Percentiles rank a stretch among this genome's conserved stretches.
Conservation (phyloP, 1,140 invertebrate species). For the Adoxophyes honmai region DNA sequence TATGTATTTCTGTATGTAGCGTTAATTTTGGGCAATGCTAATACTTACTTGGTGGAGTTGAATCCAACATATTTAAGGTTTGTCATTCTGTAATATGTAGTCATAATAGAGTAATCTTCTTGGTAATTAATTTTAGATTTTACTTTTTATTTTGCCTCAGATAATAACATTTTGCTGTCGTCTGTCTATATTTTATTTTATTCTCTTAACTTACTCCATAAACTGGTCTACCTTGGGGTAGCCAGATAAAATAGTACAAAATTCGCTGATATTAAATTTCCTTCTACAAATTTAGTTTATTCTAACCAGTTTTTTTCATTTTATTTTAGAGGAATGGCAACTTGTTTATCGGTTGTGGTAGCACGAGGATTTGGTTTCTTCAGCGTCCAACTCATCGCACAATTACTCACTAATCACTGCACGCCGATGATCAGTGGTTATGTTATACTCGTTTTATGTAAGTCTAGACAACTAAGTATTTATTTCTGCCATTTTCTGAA, state of each 20-base stretch:
- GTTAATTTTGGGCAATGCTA: conserved; percentile 49
- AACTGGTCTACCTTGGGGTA: too few species aligned
- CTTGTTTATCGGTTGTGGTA: conserved; percentile 58
- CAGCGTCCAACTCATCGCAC: conserved; percentile 55
- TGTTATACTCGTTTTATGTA: conserved; percentile 43
- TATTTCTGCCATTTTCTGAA: too few species aligned
- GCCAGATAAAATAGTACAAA: too few species aligned
- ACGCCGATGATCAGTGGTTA: conserved; percentile 50
- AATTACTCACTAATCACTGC: conserved; percentile 42
- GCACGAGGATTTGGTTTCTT: conserved; percentile 58
- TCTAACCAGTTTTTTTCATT: conserved; percentile 8
- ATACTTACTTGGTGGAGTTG: conserved; percentile 53
- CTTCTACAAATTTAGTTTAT: too few species aligned
- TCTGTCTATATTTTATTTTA: too few species aligned
- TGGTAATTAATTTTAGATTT: too few species aligned
- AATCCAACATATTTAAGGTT: conserved; percentile 61
- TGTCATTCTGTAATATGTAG: conserved; percentile 16
- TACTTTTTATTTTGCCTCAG: too few species aligned
- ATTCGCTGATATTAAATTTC: too few species aligned
- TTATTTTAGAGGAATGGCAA: conserved; percentile 57
- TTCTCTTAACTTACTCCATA: background rate
- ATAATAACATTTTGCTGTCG: too few species aligned
- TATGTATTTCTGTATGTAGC: conserved; percentile 51
- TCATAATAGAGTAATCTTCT: too few species aligned
- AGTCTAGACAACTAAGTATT: conserved; percentile 17